These are phyloP conservation scores for Crotalus adamanteus DNA, from an alignment of 2,797 vertebrate species.

Conservation along the genomic window DNA sequence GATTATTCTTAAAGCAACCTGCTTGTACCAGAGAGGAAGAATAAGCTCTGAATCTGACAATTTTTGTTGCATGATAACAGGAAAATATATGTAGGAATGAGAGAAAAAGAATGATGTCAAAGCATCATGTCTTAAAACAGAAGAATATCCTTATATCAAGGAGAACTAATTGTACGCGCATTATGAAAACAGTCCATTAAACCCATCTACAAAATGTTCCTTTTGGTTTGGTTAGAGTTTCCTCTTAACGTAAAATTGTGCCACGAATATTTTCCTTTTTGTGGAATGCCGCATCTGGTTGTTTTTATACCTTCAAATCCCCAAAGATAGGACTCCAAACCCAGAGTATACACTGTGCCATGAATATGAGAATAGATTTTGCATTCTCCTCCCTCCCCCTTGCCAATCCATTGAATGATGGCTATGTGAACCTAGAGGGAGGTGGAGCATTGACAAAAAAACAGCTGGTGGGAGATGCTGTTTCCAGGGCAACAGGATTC, in stretches of 20 bases:
- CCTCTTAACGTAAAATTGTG: not conserved
- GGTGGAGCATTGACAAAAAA: not conserved
- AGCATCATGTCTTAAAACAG: not conserved
- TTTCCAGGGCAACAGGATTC: not conserved
- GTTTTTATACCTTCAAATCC: not conserved
- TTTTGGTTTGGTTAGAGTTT: no score
- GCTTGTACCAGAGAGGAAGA: not conserved
- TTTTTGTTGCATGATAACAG: not conserved
- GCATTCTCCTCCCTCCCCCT: not conserved
- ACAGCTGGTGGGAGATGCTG: not conserved
- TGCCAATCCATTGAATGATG: not conserved
- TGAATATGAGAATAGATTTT: not conserved
- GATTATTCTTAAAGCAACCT: not conserved
- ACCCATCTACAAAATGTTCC: not conserved
- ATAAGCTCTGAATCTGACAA: not conserved
- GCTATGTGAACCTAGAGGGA: not conserved
- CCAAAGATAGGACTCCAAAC: not conserved
- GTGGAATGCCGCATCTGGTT: not conserved
- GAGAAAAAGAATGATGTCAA: not conserved
- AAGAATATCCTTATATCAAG: not conserved
- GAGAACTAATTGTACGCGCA: not conserved
- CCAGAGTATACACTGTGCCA: not conserved
- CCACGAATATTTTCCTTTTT: not conserved
- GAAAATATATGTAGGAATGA: not conserved
- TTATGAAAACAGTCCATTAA: not conserved